These are phyloP conservation scores for Trichogramma dendrolimi DNA, from an alignment of 2,888 invertebrate species.

Conservation along the genomic window DNA sequence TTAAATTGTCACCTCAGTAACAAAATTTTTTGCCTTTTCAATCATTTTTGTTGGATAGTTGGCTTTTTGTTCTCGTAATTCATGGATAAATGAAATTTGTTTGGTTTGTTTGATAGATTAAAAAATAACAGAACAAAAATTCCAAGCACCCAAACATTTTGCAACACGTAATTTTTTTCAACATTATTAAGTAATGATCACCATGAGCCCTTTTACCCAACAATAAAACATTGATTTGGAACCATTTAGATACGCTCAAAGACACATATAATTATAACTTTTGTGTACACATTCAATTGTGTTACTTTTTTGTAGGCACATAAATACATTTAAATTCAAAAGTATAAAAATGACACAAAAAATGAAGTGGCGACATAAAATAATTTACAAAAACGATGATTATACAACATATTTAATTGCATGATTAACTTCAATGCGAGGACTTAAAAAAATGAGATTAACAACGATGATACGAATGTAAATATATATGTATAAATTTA, in stretches of 20 bases:
- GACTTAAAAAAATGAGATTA: too few relatives aligned
- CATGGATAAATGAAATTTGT: slow-evolving; percentile 17
- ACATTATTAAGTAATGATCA: slow-evolving; percentile 16
- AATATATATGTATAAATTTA: too few relatives aligned
- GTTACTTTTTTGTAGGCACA: slow-evolving; percentile 9
- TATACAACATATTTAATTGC: too few relatives aligned
- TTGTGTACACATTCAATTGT: slow-evolving; percentile 4
- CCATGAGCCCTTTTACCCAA: slow-evolving; percentile 21
- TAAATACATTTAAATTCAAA: slow-evolving; percentile 2
- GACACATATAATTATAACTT: slow-evolving; percentile 11
- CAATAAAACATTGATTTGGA: too few relatives aligned
- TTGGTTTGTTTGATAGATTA: neutral
- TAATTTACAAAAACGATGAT: neutral
- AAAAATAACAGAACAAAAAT: slow-evolving; percentile 19
- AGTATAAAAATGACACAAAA: slow-evolving; percentile 1
- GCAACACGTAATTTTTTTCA: neutral
- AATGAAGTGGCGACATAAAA: slow-evolving; percentile 2
- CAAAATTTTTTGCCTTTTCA: slow-evolving; percentile 1
- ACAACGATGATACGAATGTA: too few relatives aligned
- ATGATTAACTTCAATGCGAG: too few relatives aligned
- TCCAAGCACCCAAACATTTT: slow-evolving; percentile 17
- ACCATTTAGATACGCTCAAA: neutral
- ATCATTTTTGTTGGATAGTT: slow-evolving; percentile 7
- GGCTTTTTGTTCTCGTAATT: slow-evolving; percentile 6
- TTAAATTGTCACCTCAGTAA: neutral